A percentile compares a stretch with the other conserved stretches of the same genome.
These are phyloP conservation scores for Megalops cyprinoides DNA, from an alignment of 2,797 vertebrate species.

Conservation along the genomic window DNA sequence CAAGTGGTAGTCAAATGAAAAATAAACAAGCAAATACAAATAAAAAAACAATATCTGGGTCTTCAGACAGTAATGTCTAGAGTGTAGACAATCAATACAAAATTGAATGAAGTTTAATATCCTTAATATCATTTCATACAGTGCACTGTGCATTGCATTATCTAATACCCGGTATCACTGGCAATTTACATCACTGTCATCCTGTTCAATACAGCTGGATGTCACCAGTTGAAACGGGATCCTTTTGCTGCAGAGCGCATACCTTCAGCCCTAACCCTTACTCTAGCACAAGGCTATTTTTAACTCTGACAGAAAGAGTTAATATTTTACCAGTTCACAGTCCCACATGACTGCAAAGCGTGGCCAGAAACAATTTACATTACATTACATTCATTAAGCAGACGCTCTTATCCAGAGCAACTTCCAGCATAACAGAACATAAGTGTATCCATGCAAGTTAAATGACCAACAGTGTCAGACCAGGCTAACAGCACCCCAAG, in stretches of 20 bases:
- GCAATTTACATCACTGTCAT: not conserved
- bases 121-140: not conserved
- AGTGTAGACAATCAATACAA: not conserved
- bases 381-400: too few species aligned
- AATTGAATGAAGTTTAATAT: conserved; percentile 32
- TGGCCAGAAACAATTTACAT: conserved; percentile 20
- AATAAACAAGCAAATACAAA: too few species aligned
- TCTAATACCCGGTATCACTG: not conserved
- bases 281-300: not conserved
- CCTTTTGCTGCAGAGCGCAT: not conserved
- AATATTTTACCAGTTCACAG: not conserved
- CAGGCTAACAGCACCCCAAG: too few species aligned
- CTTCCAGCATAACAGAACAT: too few species aligned
- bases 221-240: not conserved
- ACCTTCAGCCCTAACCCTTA: not conserved
- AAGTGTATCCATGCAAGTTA: too few species aligned
- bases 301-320: not conserved
- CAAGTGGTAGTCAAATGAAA: not conserved
- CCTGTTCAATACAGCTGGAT: not conserved
- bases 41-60: not conserved
- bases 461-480: too few species aligned
- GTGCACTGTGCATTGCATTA: not conserved
- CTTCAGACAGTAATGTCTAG: not conserved
- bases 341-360: not conserved
- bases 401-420: too few species aligned